Evolutionary conservation across 2,888 invertebrate genomes (phyloP).

Genomic region (Leptopilina myrica): DNA sequence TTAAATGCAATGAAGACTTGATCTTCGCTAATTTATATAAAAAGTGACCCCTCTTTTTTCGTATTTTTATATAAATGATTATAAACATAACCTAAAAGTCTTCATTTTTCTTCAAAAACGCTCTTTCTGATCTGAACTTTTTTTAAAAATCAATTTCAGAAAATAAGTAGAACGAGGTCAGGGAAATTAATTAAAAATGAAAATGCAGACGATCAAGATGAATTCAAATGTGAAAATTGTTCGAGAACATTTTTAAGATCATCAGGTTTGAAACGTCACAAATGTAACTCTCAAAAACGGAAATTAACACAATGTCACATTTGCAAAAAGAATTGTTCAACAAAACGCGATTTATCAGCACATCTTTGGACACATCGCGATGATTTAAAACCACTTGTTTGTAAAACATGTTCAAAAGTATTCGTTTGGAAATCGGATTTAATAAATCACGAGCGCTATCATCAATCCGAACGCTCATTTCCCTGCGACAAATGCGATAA

Average conservation of each 20-base stretch:
- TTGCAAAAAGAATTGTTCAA: not conserved
- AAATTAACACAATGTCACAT: not conserved
- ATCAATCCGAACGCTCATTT: not conserved
- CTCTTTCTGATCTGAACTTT: no score
- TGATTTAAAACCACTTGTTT: not conserved
- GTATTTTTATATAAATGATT: no score
- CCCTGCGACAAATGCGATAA: not conserved
- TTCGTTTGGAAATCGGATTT: slow-evolving; percentile 12
- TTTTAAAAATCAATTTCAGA: no score
- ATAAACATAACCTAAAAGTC: no score
- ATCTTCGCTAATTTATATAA: no score
- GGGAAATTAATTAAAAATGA: not conserved
- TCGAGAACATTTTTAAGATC: not conserved
- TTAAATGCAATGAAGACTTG: no score
- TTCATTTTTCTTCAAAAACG: no score
- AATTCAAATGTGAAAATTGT: not conserved
- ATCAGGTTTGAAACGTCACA: not conserved
- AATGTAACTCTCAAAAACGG: no score
- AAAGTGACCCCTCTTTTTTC: no score
- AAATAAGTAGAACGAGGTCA: no score
- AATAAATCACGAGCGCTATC: slow-evolving; percentile 2
- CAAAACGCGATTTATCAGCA: not conserved
- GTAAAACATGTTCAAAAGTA: not conserved
- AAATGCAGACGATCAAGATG: not conserved
- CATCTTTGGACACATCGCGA: not conserved